These are phyloP conservation scores for Heliconius congener DNA, from an alignment of 1,140 invertebrate species.

Conservation along the genomic window DNA sequence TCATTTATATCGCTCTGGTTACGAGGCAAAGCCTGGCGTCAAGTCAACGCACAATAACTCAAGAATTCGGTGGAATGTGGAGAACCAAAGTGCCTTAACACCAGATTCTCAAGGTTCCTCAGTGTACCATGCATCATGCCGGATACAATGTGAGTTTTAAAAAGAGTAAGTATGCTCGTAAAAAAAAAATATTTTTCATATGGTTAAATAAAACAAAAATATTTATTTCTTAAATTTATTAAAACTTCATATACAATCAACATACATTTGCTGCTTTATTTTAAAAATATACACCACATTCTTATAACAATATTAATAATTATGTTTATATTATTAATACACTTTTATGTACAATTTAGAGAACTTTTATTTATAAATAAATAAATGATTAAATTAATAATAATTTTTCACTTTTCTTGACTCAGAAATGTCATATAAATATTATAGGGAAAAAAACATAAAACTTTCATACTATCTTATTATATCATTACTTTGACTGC, in stretches of 20 bases:
- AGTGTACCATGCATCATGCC: too few species aligned
- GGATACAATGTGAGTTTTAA: too few species aligned
- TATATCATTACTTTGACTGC: background rate
- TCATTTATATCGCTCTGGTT: too few species aligned
- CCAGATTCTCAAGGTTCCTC: too few species aligned
- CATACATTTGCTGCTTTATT: conserved; percentile 52
- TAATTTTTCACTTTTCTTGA: background rate
- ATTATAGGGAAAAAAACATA: background rate
- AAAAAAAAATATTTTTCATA: background rate
- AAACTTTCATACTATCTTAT: background rate
- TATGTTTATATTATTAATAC: conserved; percentile 20
- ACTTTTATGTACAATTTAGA: conserved; percentile 35
- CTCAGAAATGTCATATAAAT: background rate
- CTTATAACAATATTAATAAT: conserved; percentile 52
- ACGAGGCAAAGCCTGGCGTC: too few species aligned
- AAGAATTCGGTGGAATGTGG: too few species aligned
- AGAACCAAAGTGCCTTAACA: too few species aligned
- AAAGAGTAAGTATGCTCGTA: too few species aligned
- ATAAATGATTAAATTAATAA: conserved; percentile 5
- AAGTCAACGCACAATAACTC: too few species aligned
- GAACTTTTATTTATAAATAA: conserved; percentile 20
- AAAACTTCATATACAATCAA: conserved; percentile 40
- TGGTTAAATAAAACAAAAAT: background rate
- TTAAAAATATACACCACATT: conserved; percentile 68
- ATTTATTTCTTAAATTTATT: conserved; percentile 5